Conservation (phyloP, 2,888 invertebrate species). For the Gandaritis pyraliata region DNA sequence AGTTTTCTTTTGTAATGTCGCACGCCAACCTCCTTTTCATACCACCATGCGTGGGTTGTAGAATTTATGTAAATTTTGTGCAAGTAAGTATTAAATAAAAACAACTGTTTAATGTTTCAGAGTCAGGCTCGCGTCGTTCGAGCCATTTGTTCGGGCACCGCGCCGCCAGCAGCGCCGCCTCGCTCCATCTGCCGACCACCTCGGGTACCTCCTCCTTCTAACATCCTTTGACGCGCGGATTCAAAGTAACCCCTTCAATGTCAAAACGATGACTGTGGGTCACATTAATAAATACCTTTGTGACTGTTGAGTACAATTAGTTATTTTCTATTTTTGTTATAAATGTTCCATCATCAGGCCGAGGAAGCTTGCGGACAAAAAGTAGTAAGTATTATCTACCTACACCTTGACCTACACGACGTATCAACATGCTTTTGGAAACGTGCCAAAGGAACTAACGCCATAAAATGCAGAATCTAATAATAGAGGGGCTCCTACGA, state of each 20-base stretch:
- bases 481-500: background rate
- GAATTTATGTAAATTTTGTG: background rate
- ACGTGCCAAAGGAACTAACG: constrained; percentile 21
- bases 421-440: constrained; percentile 16
- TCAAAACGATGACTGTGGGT: no score
- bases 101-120: constrained; percentile 8
- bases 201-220: constrained; percentile 60
- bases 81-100: background rate
- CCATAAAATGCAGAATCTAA: background rate
- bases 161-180: constrained; percentile 65
- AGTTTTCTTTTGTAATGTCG: no score
- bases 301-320: no score
- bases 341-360: constrained; percentile 1
- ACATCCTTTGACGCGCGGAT: background rate
- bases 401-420: constrained; percentile 25
- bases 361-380: background rate
- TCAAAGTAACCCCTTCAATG: no score
- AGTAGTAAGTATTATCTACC: constrained; percentile 2
- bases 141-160: constrained; percentile 60
- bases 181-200: constrained; percentile 70
- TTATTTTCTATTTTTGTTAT: no score
- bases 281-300: no score
- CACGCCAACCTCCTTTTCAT: no score
- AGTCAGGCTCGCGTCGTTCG: constrained; percentile 54
- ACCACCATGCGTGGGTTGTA: no score